Conservation (phyloP, 2,113 vertebrate genomes). For the Athene cunicularia region DNA sequence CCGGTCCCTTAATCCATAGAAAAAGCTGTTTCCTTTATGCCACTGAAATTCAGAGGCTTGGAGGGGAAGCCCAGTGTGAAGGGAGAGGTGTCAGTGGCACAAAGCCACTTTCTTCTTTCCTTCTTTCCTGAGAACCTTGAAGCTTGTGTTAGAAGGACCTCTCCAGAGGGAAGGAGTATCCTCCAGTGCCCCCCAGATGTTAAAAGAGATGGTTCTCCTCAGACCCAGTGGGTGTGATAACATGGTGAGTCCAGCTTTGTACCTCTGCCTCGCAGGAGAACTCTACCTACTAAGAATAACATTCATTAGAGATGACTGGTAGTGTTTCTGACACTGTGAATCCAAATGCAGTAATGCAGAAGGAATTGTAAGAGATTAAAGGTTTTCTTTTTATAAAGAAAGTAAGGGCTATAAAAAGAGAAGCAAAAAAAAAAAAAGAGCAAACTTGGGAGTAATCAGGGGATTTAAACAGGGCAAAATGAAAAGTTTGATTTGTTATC, state of each 20-base stretch:
- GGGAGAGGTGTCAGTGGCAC: neutral
- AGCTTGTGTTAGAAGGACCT: neutral
- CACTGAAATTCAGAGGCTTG: neutral
- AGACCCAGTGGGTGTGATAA: neutral
- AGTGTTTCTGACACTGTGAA: neutral
- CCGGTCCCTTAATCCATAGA: neutral
- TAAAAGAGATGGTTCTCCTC: neutral
- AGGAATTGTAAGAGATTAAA: neutral
- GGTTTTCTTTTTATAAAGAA: neutral
- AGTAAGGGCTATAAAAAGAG: neutral
- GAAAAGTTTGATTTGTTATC: neutral
- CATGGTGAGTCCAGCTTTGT: neutral
- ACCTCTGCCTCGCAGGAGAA: accelerated
- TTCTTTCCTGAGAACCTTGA: neutral
- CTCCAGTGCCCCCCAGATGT: neutral
- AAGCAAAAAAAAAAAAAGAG: neutral
- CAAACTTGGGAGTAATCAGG: neutral
- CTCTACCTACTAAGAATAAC: neutral
- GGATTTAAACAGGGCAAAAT: neutral
- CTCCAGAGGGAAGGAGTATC: neutral
- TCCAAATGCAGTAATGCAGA: neutral
- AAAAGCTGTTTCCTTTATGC: neutral
- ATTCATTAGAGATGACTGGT: neutral
- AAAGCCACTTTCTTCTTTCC: neutral
- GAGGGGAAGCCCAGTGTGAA: neutral